Evolutionary conservation across 1,140 invertebrate species (phyloP), one percentile per base, ranked within the genome.

Genomic region (Brachionus rotundiformis): DNA sequence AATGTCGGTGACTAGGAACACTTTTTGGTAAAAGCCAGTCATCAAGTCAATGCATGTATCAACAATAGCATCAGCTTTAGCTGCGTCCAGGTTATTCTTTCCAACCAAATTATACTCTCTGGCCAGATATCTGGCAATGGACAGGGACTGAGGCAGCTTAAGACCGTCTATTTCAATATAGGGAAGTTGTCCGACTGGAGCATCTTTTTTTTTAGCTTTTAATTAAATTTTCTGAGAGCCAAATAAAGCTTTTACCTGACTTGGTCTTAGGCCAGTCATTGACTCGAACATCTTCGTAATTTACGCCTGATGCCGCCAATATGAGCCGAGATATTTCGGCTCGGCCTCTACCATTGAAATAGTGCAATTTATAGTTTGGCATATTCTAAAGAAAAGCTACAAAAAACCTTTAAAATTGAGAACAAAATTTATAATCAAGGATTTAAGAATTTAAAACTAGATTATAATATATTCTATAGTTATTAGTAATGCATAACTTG

Each of bases 151-250:
- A 16, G 61, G 65, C 10, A 82, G 61, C 19, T 47, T 82, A 5
- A 71, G n/a, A 16, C 44, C 81, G 84, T 94, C 92, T 11, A 92
- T 87, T 85, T 92, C 92, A 7, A 82, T 39, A 13, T 59, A 68
- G 4, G 81, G 81, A 23, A 82, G n/a, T 80, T 82, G 82, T 25
- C 77, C 76, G 19, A 81, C 10, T 16, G 76, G 73, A 25, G 49
- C 36, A 44, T 81, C 73, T 76, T 16, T 49, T 19, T 49, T 47
- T n/a, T n/a, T n/a, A n/a, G 2, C 2, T n/a, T 33, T 33, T 47
- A 47, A 76, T 31, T 13, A n/a, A 31, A 27, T 13, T 76, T 76
- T 25, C 16, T 13, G n/a, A 27, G 36, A 13, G 33, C 41, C 27
- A 31, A 31, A 25, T 39, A 10, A 8, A 11, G 13, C 16, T 31